Percentiles rank a stretch among this genome's conserved stretches.
Evolutionary conservation across 2,797 vertebrate genomes (phyloP).

Genomic region (Chelidonichthys spinosus): DNA sequence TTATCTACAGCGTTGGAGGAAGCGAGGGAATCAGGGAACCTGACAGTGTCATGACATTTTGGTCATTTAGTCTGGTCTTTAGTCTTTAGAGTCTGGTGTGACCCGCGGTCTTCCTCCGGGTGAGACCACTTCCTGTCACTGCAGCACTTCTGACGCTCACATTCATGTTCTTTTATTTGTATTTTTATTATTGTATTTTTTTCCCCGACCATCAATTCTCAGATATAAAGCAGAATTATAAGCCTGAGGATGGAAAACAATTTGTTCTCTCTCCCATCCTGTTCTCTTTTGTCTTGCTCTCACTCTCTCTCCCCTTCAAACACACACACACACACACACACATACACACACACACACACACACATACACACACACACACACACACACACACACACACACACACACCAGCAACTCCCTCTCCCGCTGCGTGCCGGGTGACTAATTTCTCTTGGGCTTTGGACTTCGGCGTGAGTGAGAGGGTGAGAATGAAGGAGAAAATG

Average conservation of each 20-base stretch:
- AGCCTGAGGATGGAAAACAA: conserved; percentile 66
- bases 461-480: conserved; percentile 65
- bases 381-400: conserved; percentile 17
- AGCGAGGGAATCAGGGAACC: too few relatives aligned
- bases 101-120: too few relatives aligned
- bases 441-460: conserved; percentile 86
- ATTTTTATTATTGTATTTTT: too few relatives aligned
- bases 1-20: too few relatives aligned
- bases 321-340: conserved; percentile 32
- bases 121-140: conserved; percentile 14
- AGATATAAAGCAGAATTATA: conserved; percentile 70
- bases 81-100: too few relatives aligned
- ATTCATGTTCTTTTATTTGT: conserved; percentile 47
- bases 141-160: conserved; percentile 46
- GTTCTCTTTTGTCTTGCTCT: conserved; percentile 47
- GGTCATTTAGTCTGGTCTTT: too few relatives aligned
- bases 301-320: conserved; percentile 44
- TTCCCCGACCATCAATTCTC: conserved; percentile 65
- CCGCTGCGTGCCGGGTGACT: conserved; percentile 69
- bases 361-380: conserved; percentile 33
- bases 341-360: conserved; percentile 28
- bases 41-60: too few relatives aligned
- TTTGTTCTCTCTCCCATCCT: conserved; percentile 44
- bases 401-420: conserved; percentile 35
- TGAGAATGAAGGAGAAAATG: conserved; percentile 69